Conservation (phyloP, 2,797 vertebrate genomes). For the Lerista edwardsae region DNA sequence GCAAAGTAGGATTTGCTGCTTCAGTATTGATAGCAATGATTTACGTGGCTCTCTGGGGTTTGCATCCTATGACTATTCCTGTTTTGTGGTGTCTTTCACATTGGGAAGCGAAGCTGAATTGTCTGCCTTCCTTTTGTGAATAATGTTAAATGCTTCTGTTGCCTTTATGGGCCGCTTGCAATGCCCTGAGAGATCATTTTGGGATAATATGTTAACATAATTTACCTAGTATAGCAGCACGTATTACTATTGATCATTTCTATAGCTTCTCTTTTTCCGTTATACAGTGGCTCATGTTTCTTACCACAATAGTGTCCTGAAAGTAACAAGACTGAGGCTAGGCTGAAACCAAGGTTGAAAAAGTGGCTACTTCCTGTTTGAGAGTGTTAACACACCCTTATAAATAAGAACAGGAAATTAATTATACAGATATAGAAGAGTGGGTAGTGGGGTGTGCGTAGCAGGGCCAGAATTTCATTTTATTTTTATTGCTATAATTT, state of each 20-base stretch:
- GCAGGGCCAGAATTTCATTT: too few relatives aligned
- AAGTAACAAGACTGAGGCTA: not conserved
- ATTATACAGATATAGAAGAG: not conserved
- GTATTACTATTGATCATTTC: not conserved
- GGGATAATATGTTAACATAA: constrained; percentile 22
- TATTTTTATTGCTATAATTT: too few relatives aligned
- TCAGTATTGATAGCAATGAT: constrained; percentile 18
- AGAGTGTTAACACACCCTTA: not conserved
- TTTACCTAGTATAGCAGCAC: not conserved
- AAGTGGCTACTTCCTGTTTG: not conserved
- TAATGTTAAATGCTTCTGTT: not conserved
- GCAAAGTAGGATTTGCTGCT: constrained; percentile 43
- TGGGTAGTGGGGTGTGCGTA: too few relatives aligned
- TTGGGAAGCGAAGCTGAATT: constrained; percentile 1
- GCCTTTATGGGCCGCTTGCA: not conserved
- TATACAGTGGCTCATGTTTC: not conserved
- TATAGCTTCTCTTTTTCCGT: not conserved
- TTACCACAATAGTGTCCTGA: not conserved
- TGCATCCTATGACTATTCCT: constrained; percentile 35
- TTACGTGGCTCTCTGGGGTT: constrained; percentile 1
- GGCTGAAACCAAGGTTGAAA: not conserved
- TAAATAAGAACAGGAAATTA: not conserved
- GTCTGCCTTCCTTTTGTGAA: constrained; percentile 33
- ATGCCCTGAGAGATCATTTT: constrained; percentile 39
- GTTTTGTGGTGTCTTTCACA: constrained; percentile 26